These are phyloP conservation scores for Enoplosus armatus DNA, from an alignment of 2,797 vertebrate genomes.

Conservation along the genomic window DNA sequence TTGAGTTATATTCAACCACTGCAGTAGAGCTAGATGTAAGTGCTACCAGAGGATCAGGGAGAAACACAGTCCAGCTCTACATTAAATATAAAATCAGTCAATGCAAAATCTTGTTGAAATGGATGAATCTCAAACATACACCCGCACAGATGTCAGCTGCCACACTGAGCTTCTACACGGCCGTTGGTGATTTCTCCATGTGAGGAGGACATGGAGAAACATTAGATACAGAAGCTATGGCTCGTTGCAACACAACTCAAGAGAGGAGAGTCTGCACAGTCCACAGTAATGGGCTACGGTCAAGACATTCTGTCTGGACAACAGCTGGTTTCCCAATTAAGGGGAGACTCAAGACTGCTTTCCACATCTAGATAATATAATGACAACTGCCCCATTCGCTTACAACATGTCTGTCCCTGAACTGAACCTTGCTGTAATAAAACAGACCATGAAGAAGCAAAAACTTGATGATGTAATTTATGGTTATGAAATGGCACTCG, in stretches of 20 bases:
- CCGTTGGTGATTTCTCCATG: constrained; percentile 46
- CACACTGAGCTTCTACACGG: constrained; percentile 21
- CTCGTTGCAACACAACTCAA: constrained; percentile 65
- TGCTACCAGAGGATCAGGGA: neutral
- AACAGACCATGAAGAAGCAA: constrained; percentile 23
- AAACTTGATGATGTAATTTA: constrained; percentile 15
- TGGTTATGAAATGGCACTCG: constrained; percentile 17
- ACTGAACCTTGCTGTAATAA: constrained; percentile 38
- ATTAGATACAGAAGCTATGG: constrained; percentile 38
- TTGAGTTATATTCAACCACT: neutral
- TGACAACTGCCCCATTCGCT: constrained; percentile 42
- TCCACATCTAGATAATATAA: constrained; percentile 63
- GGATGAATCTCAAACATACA: neutral
- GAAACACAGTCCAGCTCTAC: neutral
- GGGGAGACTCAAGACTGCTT: constrained; percentile 44
- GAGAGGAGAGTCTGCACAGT: constrained; percentile 35
- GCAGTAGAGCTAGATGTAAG: neutral
- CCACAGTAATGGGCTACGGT: constrained; percentile 44
- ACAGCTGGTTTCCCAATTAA: constrained; percentile 73
- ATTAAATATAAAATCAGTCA: neutral
- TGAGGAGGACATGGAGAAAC: constrained; percentile 58
- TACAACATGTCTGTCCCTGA: constrained; percentile 51
- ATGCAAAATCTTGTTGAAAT: neutral
- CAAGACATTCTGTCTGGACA: constrained; percentile 69
- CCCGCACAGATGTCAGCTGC: constrained; percentile 26